Evolutionary conservation across 2,113 vertebrate species (phyloP).

Genomic region (Tragelaphus imberbis): DNA sequence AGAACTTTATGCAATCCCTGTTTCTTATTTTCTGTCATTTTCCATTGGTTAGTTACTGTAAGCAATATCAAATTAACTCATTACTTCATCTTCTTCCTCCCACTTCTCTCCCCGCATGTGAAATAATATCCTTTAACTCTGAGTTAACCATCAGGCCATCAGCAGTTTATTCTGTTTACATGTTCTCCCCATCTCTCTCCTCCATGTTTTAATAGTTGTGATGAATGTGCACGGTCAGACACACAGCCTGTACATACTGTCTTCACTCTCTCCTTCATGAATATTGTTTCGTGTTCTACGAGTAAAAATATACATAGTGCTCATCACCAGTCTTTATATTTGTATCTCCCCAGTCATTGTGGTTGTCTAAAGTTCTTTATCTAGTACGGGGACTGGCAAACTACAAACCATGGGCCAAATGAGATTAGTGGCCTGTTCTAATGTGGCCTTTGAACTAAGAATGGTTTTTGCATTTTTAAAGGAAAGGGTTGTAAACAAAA

Average conservation of each 20-base stretch:
- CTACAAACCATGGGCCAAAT: background rate
- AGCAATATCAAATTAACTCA: background rate
- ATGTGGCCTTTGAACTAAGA: background rate
- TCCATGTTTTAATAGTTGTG: background rate
- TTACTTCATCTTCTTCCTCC: background rate
- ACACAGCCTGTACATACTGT: background rate
- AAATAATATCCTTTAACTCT: background rate
- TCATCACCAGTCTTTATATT: background rate
- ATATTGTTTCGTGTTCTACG: background rate
- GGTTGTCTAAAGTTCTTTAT: background rate
- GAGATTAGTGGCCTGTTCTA: background rate
- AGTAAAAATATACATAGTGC: background rate
- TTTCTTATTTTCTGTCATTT: background rate
- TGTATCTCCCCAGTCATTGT: background rate
- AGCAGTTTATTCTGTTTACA: background rate
- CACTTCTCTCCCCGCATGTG: background rate
- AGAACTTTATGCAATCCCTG: background rate
- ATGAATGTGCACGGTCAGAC: background rate
- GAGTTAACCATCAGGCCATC: background rate
- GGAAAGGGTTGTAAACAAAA: background rate
- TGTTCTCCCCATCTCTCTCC: background rate
- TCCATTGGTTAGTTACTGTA: background rate
- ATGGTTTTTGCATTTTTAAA: background rate
- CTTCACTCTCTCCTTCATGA: background rate
- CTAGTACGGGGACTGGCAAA: background rate